Base-by-base conservation (phyloP, 2,888 invertebrate species). In the Cephus runcator region DNA sequence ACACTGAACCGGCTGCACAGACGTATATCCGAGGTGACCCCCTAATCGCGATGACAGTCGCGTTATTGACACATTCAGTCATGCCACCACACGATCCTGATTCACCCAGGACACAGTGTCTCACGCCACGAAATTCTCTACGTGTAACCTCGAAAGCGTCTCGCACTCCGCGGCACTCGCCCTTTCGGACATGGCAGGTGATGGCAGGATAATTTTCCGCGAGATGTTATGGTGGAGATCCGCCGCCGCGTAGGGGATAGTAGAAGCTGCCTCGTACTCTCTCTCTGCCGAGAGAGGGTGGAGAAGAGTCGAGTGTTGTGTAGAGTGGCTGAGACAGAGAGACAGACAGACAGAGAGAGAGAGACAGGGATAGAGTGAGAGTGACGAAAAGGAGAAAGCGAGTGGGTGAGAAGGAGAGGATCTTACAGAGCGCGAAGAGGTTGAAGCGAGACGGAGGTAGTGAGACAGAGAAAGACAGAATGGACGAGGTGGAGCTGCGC, bases 261-360 rank as follows among this genome's bases (percentile, higher is more conserved):
- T 82, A 75, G 68, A 84, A 77, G 33, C 83, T 80, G 56, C 82
- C 81, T 69, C 85, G 85, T 34, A 80, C 76, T 73, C 85, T 83
- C 85, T 83, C 35, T 81, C 77, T 31, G 85, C 73, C 15, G 82
- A 77, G 34, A 83, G 79, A 23, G 85, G 79, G 73, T 81, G 80
- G 73, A 83, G 82, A 3, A 81, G 84, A 80, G 84, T 84, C 73
- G 83, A 81, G 85, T 85, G 79, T 69, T 81, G 82, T 77, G 71
- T 74, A 73, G 78, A 77, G 77, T 35, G 31, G n/a, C 12, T 71
- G 74, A 73, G 36, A 34, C 12, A 36, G 56, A 76, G 56, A 56
- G 74, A 68, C 34, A 56, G 69, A 73, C 56, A 68, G 73, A 73
- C n/a, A 69, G 68, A 68, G 34, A 68, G 34, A 73, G 73, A 34